A percentile compares a stretch with the other conserved stretches of the same genome.
Conservation (phyloP, 2,888 invertebrate genomes). For the Plebejus argus region DNA sequence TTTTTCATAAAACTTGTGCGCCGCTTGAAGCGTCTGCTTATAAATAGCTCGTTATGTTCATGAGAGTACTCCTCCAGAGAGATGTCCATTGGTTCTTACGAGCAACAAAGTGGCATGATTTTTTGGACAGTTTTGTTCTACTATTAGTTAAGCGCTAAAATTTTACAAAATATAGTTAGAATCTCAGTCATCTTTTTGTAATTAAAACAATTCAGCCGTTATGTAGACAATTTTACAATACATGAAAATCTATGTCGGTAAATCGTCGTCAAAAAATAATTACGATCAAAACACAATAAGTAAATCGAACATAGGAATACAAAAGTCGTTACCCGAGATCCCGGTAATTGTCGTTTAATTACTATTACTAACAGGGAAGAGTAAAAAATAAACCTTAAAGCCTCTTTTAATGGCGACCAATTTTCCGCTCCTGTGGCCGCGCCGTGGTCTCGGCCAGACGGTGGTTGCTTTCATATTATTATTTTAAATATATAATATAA, state of each 20-base stretch:
- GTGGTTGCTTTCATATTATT: slow-evolving; percentile 46
- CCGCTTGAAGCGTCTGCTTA: slow-evolving; percentile 2
- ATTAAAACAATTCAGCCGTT: no score
- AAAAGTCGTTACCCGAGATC: slow-evolving; percentile 47
- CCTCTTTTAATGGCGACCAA: slow-evolving; percentile 52
- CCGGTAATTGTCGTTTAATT: slow-evolving; percentile 75
- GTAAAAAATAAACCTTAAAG: slow-evolving; percentile 59
- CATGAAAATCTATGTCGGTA: background rate
- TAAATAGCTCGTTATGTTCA: slow-evolving; percentile 1
- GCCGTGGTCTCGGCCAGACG: slow-evolving; percentile 45
- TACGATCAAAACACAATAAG: slow-evolving; percentile 28
- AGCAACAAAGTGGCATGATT: background rate
- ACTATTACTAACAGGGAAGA: slow-evolving; percentile 63
- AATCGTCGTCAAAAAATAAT: slow-evolving; percentile 19
- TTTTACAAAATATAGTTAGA: no score
- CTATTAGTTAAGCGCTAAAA: no score
- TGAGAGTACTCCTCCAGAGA: background rate
- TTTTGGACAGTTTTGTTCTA: no score
- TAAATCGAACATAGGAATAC: slow-evolving; percentile 31
- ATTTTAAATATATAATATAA: background rate
- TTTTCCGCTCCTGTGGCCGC: slow-evolving; percentile 49
- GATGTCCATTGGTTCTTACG: background rate
- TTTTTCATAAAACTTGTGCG: slow-evolving; percentile 10
- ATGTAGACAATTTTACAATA: background rate
- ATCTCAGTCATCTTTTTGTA: no score